Conservation (phyloP, 2,888 invertebrate species). For the Pachycephus smyrnensis region DNA sequence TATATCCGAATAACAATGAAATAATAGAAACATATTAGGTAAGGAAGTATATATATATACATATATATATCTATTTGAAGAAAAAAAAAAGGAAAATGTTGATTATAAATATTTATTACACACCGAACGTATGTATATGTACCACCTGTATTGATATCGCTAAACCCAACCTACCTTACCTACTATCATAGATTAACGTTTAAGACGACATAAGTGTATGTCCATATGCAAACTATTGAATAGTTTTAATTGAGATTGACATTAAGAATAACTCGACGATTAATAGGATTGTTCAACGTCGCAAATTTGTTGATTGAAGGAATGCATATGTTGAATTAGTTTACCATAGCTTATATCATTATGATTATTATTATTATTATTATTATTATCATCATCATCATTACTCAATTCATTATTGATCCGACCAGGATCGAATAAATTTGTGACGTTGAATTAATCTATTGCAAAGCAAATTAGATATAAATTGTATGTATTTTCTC, state of each 20-base stretch:
- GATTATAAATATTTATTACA: conserved; percentile 8
- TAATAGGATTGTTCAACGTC: background rate
- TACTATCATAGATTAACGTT: conserved; percentile 18
- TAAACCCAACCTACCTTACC: conserved; percentile 10
- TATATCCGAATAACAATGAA: conserved; percentile 60
- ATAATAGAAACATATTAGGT: conserved; percentile 65
- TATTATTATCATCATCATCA: too few relatives aligned
- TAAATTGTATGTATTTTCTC: conserved; percentile 61
- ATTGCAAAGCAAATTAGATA: conserved; percentile 33
- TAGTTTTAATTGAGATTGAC: conserved; percentile 10
- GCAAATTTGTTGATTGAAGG: background rate
- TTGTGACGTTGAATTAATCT: conserved; percentile 13
- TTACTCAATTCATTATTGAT: background rate
- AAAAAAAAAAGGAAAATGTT: conserved; percentile 16
- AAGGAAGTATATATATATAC: conserved; percentile 37
- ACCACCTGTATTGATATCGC: conserved; percentile 7
- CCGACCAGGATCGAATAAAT: conserved; percentile 4
- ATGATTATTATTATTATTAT: too few relatives aligned
- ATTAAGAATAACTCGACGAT: conserved; percentile 1
- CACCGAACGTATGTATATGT: conserved; percentile 15
- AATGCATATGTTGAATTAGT: background rate
- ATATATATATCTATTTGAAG: background rate
- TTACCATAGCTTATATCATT: background rate
- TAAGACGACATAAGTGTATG: conserved; percentile 15
- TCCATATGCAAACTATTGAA: conserved; percentile 15